Evolutionary conservation across 1,140 invertebrate genomes (phyloP).

Genomic region (Listronotus bonariensis): DNA sequence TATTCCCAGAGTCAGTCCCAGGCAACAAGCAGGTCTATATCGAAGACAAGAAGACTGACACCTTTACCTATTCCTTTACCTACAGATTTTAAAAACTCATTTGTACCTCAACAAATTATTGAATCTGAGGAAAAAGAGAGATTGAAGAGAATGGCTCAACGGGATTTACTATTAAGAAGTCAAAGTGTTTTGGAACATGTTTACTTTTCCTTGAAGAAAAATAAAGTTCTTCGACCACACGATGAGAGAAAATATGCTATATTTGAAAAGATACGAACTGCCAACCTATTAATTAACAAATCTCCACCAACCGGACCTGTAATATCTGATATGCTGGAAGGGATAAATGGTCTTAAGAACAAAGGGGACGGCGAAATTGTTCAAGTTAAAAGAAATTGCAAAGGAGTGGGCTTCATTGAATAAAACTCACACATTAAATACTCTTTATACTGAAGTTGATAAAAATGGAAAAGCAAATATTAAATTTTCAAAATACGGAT

Average conservation of each 20-base stretch:
- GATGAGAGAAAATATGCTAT: slow-evolving; percentile 60
- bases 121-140: slow-evolving; percentile 69
- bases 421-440: slow-evolving; percentile 7
- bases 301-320: slow-evolving; percentile 33
- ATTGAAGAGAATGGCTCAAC: slow-evolving; percentile 61
- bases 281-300: slow-evolving; percentile 41
- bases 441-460: slow-evolving; percentile 21
- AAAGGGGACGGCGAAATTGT: slow-evolving; percentile 28
- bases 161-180: slow-evolving; percentile 67
- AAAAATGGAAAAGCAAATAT: slow-evolving; percentile 17
- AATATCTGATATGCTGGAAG: slow-evolving; percentile 46
- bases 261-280: slow-evolving; percentile 49
- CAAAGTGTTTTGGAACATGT: slow-evolving; percentile 67
- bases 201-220: slow-evolving; percentile 60
- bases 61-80: slow-evolving; percentile 7
- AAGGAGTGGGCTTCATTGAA: slow-evolving; percentile 10
- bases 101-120: slow-evolving; percentile 66
- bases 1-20: not conserved
- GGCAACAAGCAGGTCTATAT: not conserved
- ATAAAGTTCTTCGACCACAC: slow-evolving; percentile 56
- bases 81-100: slow-evolving; percentile 56
- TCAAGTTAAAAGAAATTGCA: slow-evolving; percentile 13
- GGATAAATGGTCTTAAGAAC: slow-evolving; percentile 28
- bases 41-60: slow-evolving; percentile 24
- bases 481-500: slow-evolving; percentile 18